Conservation (phyloP, 2,888 invertebrate species). For the Julus scandinavius region DNA sequence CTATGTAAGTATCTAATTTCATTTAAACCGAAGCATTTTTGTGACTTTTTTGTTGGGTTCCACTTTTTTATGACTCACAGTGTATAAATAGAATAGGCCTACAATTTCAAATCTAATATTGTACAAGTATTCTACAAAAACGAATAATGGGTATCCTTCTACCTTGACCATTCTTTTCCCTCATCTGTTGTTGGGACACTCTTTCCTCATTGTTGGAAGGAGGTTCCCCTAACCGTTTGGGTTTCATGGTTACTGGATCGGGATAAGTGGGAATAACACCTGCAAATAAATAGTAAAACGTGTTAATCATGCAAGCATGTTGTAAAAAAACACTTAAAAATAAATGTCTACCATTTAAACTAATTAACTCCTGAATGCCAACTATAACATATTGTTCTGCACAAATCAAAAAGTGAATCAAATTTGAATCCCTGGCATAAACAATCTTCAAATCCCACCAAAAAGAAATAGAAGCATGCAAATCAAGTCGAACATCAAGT, state of each 20-base stretch:
- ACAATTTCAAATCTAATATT: not conserved
- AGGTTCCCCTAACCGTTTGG: constrained; percentile 49
- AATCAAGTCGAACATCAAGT: not conserved
- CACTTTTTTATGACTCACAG: too few relatives aligned
- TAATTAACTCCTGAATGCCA: not conserved
- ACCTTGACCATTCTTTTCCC: constrained; percentile 52
- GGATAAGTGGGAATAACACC: constrained; percentile 54
- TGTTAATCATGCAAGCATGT: not conserved
- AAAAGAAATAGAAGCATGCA: not conserved
- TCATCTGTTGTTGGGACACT: constrained; percentile 34
- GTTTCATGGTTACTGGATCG: constrained; percentile 52
- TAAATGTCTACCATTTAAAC: not conserved
- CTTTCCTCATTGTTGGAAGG: constrained; percentile 26
- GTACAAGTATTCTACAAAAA: not conserved
- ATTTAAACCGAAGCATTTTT: too few relatives aligned
- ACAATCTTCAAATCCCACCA: not conserved
- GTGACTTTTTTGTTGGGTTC: too few relatives aligned
- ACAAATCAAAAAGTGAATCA: not conserved
- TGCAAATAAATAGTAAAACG: not conserved
- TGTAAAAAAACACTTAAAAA: not conserved
- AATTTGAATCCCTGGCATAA: not conserved
- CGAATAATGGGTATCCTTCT: not conserved
- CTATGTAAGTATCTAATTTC: too few relatives aligned
- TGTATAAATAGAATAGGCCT: too few relatives aligned
- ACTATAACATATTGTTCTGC: not conserved